Evolutionary conservation across 37 sponge, comb jelly and placozoan species (phyloP).

Genomic region (Aplysina aerophoba): DNA sequence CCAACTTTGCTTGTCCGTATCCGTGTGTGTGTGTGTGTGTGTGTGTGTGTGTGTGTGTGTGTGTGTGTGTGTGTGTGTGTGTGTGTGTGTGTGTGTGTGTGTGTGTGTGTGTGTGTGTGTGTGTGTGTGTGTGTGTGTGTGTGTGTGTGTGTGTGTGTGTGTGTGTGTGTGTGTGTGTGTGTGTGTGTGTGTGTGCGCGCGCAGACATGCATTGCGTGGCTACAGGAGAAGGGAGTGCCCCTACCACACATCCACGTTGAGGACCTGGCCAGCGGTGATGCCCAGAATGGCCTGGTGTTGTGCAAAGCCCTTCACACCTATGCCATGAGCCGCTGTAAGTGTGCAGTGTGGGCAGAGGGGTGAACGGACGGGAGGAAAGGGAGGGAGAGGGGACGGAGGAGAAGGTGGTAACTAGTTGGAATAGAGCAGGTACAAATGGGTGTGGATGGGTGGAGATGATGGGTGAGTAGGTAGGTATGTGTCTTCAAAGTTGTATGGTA

Average conservation of each 20-base stretch:
- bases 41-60: slow-evolving; percentile 33
- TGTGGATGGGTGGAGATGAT: too few species aligned
- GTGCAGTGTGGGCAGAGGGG: neutral
- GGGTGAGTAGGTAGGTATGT: too few species aligned
- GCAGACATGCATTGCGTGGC: neutral
- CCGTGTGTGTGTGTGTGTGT: slow-evolving; percentile 51
- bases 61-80: neutral
- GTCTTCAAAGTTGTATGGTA: too few species aligned
- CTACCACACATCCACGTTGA: slow-evolving; percentile 18
- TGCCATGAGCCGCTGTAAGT: neutral
- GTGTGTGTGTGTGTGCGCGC: slow-evolving; percentile 5
- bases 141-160: slow-evolving; percentile 13
- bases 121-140: slow-evolving; percentile 37
- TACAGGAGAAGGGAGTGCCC: neutral
- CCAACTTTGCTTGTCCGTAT: too few species aligned
- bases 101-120: slow-evolving; percentile 29
- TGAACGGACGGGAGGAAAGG: neutral
- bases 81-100: neutral
- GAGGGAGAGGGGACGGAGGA: neutral
- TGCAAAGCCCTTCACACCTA: slow-evolving; percentile 6
- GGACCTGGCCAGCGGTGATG: slow-evolving; percentile 17
- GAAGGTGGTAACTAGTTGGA: too few species aligned
- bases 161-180: neutral
- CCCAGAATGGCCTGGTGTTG: slow-evolving; percentile 1
- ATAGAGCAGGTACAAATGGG: too few species aligned